phyloP scores from a whole-genome alignment of 2,888 invertebrate genomes.

The Phrixothrix hirtus region DNA sequence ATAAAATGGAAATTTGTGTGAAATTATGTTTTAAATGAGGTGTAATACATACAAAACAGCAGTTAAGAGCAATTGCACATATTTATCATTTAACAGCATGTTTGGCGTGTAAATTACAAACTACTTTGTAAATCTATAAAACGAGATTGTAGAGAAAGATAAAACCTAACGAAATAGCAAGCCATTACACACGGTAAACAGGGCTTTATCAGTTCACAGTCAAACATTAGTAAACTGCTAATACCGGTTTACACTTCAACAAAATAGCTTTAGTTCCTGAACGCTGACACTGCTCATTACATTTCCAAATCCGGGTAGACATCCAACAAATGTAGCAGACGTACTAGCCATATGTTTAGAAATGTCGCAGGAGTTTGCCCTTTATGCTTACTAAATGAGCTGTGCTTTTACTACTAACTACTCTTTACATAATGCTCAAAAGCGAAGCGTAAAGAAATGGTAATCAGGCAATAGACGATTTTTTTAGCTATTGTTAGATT shows the following conservation, averaged over 20 bases:
- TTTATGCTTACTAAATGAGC: constrained; percentile 10
- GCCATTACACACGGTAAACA: constrained; percentile 45
- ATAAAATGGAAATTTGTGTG: too few species aligned
- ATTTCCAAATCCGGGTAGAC: constrained; percentile 21
- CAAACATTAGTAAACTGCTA: constrained; percentile 44
- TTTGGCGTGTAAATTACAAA: too few species aligned
- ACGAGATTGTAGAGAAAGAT: constrained; percentile 13
- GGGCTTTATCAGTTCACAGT: constrained; percentile 48
- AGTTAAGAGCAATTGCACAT: too few species aligned
- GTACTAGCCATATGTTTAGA: constrained; percentile 9
- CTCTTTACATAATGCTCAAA: constrained; percentile 5
- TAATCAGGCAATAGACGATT: background rate
- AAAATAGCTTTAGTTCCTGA: constrained; percentile 44
- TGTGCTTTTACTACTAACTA: constrained; percentile 5
- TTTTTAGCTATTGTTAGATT: background rate
- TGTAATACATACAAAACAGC: too few species aligned
- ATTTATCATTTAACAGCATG: too few species aligned
- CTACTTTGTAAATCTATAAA: constrained; percentile 20
- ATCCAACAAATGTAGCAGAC: constrained; percentile 12
- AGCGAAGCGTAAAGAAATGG: constrained; percentile 4
- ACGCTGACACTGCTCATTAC: constrained; percentile 43
- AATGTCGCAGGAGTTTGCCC: constrained; percentile 13
- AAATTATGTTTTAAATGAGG: too few species aligned
- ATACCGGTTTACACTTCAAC: constrained; percentile 15
- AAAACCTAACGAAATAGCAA: constrained; percentile 38